phyloP scores from a whole-genome alignment of 2,113 vertebrate species.

The Ochotona curzoniae region DNA sequence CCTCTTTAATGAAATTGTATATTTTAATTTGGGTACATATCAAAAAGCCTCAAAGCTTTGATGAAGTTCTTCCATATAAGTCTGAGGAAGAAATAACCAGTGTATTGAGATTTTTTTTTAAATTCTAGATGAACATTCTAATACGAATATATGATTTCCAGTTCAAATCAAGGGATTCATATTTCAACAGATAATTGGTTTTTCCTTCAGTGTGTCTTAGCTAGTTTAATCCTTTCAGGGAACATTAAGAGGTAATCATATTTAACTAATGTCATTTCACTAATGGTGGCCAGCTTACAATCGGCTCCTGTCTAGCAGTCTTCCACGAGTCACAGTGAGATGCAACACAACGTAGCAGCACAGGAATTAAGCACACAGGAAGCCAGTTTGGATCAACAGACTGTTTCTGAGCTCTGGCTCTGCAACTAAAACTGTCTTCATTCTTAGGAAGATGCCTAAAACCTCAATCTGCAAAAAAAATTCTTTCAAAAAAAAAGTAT shows the following conservation, averaged over 20 bases:
- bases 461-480: neutral
- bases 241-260: conserved; percentile 78
- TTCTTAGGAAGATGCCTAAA: neutral
- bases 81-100: conserved; percentile 21
- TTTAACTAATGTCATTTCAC: conserved; percentile 80
- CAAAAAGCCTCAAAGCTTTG: neutral
- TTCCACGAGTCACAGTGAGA: conserved; percentile 52
- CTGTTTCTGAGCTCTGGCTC: neutral
- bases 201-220: conserved; percentile 76
- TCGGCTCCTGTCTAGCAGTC: conserved; percentile 32
- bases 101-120: conserved; percentile 19
- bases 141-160: conserved; percentile 57
- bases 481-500: neutral
- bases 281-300: conserved; percentile 73
- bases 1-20: neutral
- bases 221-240: conserved; percentile 77
- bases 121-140: conserved; percentile 56
- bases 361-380: neutral
- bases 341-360: conserved; percentile 13
- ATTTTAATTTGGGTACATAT: neutral
- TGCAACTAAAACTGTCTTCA: neutral
- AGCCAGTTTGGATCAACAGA: neutral
- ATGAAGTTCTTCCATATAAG: neutral
- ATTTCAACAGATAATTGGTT: conserved; percentile 80
- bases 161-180: conserved; percentile 76